These are phyloP conservation scores for Actinia tenebrosa DNA, from an alignment of 64 coral and sea anemone species.

Conservation along the genomic window DNA sequence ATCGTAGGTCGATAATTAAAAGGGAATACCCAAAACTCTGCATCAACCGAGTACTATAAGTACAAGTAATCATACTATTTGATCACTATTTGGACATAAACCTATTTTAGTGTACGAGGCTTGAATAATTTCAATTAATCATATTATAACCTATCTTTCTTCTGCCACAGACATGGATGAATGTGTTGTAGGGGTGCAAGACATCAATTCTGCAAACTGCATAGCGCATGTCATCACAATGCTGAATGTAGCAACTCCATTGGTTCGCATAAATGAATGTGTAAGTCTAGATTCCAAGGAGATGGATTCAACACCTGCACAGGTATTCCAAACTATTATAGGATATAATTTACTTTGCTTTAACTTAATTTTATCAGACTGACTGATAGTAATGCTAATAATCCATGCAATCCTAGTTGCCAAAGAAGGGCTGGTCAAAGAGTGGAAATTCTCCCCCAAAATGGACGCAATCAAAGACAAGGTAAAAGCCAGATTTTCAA, in stretches of 20 bases:
- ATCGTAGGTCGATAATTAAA: too few relatives aligned
- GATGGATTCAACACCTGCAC: not conserved
- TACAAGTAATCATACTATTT: too few relatives aligned
- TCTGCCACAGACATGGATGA: constrained; percentile 32
- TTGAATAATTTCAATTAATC: too few relatives aligned
- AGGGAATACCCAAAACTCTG: too few relatives aligned
- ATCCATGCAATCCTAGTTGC: constrained; percentile 23
- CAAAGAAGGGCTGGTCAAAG: constrained; percentile 27
- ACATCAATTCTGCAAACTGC: not conserved
- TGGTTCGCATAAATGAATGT: constrained; percentile 33
- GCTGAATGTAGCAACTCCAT: constrained; percentile 34
- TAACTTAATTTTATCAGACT: not conserved
- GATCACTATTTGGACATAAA: too few relatives aligned
- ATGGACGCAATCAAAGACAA: constrained; percentile 31
- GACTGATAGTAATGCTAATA: not conserved
- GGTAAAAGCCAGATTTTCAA: not conserved
- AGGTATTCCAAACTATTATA: not conserved
- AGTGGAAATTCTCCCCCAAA: constrained; percentile 32
- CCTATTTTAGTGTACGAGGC: too few relatives aligned
- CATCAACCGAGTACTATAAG: too few relatives aligned
- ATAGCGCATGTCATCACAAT: constrained; percentile 27
- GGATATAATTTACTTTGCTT: not conserved
- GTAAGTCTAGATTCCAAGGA: constrained; percentile 50
- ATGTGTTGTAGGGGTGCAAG: constrained; percentile 29
- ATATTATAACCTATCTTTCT: not conserved